These are phyloP conservation scores for Chymomyza procnemis DNA, from an alignment of 2,888 invertebrate genomes.

Conservation along the genomic window DNA sequence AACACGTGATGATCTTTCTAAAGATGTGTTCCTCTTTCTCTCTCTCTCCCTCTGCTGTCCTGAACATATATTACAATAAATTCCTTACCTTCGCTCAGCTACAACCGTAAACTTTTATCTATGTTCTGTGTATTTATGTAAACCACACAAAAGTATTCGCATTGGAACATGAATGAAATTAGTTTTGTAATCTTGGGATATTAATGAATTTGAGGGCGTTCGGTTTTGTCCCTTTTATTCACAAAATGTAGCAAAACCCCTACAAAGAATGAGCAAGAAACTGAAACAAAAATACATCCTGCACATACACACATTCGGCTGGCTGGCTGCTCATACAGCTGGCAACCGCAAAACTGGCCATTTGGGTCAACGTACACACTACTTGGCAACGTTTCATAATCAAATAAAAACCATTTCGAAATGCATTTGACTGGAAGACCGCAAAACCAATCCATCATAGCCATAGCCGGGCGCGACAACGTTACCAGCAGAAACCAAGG, in stretches of 20 bases:
- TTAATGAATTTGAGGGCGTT: conserved; percentile 31
- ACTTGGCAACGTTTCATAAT: conserved; percentile 11
- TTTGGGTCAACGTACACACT: not conserved
- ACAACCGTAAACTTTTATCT: not conserved
- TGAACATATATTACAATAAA: not conserved
- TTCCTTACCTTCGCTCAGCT: not conserved
- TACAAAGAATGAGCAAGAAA: conserved; percentile 18
- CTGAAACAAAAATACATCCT: conserved; percentile 15
- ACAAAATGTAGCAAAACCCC: conserved; percentile 6
- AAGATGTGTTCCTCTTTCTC: too few relatives aligned
- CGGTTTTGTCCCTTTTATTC: not conserved
- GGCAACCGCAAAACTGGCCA: not conserved
- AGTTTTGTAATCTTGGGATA: conserved; percentile 45
- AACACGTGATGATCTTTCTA: too few relatives aligned
- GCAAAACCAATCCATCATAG: conserved; percentile 60
- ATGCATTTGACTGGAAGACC: conserved; percentile 65
- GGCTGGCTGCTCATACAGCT: not conserved
- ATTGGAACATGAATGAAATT: conserved; percentile 55
- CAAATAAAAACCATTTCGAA: conserved; percentile 35
- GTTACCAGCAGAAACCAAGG: conserved; percentile 2
- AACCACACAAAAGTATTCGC: conserved; percentile 58
- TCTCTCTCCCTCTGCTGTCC: too few relatives aligned
- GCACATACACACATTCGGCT: not conserved
- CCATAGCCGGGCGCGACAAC: conserved; percentile 12
- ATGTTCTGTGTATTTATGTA: not conserved